Evolutionary conservation across 2,113 vertebrate genomes (phyloP).

Genomic region (Columba livia): DNA sequence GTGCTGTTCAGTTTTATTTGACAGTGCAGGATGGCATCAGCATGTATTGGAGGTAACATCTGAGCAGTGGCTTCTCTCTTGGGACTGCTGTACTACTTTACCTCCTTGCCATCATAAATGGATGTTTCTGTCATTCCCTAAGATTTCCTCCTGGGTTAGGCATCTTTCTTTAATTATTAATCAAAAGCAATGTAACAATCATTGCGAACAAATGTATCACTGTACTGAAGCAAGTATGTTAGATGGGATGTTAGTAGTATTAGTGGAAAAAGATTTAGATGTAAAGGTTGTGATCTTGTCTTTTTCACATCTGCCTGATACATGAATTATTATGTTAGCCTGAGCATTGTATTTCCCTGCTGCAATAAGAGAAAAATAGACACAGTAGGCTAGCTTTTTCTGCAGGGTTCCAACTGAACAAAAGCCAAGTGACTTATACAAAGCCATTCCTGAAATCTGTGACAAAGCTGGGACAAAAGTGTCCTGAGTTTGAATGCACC

Average conservation of each 20-base stretch:
- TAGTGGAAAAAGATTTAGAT: not conserved
- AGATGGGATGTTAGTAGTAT: not conserved
- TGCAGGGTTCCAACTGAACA: not conserved
- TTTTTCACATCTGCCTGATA: conserved; percentile 58
- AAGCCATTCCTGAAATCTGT: conserved; percentile 38
- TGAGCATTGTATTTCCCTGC: conserved; percentile 34
- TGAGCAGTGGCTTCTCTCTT: conserved; percentile 67
- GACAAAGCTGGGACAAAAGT: conserved; percentile 34
- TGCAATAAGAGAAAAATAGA: conserved; percentile 23
- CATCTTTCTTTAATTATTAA: conserved; percentile 76
- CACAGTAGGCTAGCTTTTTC: not conserved
- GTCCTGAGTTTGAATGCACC: not conserved
- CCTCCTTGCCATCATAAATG: conserved; percentile 69
- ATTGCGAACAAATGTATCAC: conserved; percentile 68
- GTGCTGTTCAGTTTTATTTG: conserved; percentile 85
- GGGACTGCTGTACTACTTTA: conserved; percentile 71
- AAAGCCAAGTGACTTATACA: conserved; percentile 39
- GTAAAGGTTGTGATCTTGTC: conserved; percentile 38
- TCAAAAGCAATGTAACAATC: conserved; percentile 60
- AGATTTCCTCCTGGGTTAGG: conserved; percentile 44
- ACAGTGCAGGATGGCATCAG: conserved; percentile 77
- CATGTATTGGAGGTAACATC: conserved; percentile 82
- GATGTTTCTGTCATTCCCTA: conserved; percentile 62
- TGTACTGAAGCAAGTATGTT: conserved; percentile 14
- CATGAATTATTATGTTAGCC: conserved; percentile 52